Conservation (phyloP, 2,888 invertebrate genomes). For the Limnephilus lunatus region DNA sequence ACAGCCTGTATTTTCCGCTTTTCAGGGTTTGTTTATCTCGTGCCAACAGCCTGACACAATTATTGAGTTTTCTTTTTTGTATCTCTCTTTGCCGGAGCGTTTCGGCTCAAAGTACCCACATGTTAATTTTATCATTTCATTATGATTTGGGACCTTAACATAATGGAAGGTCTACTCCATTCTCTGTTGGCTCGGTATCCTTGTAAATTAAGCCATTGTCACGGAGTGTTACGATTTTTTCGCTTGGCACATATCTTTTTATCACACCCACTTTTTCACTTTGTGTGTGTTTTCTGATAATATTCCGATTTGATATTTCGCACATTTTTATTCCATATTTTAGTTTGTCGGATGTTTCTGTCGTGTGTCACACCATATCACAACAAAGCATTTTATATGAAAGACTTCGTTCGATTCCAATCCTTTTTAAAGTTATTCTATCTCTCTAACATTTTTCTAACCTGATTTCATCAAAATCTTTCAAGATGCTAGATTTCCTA, state of each 20-base stretch:
- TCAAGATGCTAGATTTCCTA: too few relatives aligned
- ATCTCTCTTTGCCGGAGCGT: background rate
- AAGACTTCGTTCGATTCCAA: background rate
- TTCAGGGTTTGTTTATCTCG: slow-evolving; percentile 22
- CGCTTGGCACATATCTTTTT: background rate
- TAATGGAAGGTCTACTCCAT: background rate
- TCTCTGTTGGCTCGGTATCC: background rate
- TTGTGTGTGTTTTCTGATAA: background rate
- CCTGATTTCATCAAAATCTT: too few relatives aligned
- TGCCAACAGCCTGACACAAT: background rate
- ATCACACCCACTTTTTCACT: background rate
- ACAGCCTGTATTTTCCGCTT: background rate
- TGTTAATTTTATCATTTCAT: background rate
- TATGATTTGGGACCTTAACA: slow-evolving; percentile 3
- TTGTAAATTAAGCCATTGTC: background rate
- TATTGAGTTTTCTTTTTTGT: slow-evolving; percentile 17
- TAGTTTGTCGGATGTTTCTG: background rate
- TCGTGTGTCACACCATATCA: background rate
- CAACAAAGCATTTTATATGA: background rate
- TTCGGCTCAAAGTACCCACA: background rate
- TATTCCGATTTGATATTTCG: background rate
- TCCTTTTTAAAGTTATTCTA: background rate
- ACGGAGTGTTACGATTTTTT: background rate
- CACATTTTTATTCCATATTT: background rate
- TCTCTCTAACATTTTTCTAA: too few relatives aligned